phyloP scores from a whole-genome alignment of 1,140 invertebrate species.

The Brachionus rubens region DNA sequence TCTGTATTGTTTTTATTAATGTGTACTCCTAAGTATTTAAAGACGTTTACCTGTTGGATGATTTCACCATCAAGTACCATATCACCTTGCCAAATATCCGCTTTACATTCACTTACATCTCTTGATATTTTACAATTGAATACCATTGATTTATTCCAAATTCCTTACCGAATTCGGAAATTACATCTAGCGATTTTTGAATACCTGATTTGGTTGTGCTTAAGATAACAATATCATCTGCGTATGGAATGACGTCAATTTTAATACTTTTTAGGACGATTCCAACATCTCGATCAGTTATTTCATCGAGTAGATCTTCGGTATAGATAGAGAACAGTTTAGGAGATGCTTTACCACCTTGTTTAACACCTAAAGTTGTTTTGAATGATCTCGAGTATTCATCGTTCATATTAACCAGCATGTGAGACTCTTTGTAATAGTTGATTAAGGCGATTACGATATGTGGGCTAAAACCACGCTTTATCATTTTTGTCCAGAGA shows the following conservation, averaged over 20 bases:
- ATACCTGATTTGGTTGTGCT: not conserved
- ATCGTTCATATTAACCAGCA: not conserved
- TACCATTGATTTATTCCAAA: too few relatives aligned
- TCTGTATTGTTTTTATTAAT: not conserved
- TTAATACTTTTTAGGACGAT: not conserved
- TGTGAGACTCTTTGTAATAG: not conserved
- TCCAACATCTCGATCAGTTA: not conserved
- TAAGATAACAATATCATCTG: not conserved
- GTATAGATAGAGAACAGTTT: not conserved
- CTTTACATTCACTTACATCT: not conserved
- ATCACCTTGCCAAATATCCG: not conserved
- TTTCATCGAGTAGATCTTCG: not conserved
- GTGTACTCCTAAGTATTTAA: not conserved
- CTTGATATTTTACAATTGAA: too few relatives aligned
- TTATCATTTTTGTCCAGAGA: not conserved
- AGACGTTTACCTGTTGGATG: not conserved
- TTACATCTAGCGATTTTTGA: not conserved
- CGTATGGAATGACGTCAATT: not conserved
- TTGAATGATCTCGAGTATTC: not conserved
- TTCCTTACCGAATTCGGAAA: too few relatives aligned
- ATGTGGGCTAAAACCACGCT: not conserved
- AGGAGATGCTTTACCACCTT: not conserved
- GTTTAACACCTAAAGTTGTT: not conserved
- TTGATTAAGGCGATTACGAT: not conserved
- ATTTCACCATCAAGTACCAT: not conserved